phyloP scores from a whole-genome alignment of 2,113 vertebrate genomes.

The Anoura caudifer region DNA sequence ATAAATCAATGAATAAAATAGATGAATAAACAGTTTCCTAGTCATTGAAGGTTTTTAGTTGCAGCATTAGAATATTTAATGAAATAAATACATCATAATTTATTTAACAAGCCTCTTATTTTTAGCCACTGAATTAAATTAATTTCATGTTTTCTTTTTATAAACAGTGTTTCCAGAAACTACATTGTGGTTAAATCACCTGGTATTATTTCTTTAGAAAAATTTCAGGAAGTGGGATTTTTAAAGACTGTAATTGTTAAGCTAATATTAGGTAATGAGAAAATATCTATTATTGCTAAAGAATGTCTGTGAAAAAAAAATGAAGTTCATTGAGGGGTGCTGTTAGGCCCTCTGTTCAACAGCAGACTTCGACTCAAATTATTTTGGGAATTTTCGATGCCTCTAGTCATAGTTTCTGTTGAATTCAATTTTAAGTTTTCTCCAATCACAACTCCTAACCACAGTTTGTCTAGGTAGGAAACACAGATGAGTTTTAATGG shows the following conservation, averaged over 20 bases:
- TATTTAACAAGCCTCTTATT: slow-evolving; percentile 3
- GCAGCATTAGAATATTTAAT: background rate
- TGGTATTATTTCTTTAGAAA: background rate
- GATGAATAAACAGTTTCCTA: background rate
- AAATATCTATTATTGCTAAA: background rate
- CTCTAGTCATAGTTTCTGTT: slow-evolving; percentile 23
- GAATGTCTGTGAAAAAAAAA: background rate
- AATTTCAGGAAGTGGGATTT: background rate
- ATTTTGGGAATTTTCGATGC: background rate
- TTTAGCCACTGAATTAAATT: background rate
- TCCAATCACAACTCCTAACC: background rate
- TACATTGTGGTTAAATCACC: background rate
- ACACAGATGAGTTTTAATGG: slow-evolving; percentile 23
- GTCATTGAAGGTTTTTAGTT: background rate
- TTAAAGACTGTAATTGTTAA: background rate
- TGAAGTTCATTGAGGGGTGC: background rate
- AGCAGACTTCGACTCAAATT: background rate
- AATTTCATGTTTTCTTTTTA: background rate
- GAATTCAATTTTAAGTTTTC: background rate
- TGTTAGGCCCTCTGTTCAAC: background rate
- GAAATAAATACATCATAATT: background rate
- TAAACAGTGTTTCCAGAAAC: background rate
- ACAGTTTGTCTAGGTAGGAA: slow-evolving; percentile 50
- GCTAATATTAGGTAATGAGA: background rate
- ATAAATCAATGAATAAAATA: background rate